Percentiles rank a stretch among this genome's conserved stretches.
phyloP scores from a whole-genome alignment of 2,113 vertebrate genomes.

The Anguilla rostrata region DNA sequence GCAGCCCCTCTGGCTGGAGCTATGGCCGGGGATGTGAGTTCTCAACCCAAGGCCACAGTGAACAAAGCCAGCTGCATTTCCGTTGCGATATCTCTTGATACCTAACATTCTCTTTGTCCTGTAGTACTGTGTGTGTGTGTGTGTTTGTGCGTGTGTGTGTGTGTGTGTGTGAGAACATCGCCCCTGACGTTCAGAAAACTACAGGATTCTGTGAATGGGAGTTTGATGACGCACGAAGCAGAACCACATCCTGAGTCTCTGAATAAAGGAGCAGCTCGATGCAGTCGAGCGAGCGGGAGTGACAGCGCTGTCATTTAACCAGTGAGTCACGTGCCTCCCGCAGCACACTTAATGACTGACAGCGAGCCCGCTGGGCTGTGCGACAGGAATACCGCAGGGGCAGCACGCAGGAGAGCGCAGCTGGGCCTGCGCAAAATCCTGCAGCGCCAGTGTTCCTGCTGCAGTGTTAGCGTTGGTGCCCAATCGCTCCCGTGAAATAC shows the following conservation, averaged over 20 bases:
- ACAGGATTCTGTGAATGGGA: background rate
- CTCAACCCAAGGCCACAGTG: background rate
- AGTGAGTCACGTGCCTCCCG: background rate
- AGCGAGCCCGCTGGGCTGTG: background rate
- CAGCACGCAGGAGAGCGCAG: background rate
- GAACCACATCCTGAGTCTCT: background rate
- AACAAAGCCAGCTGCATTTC: background rate
- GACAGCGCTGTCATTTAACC: background rate
- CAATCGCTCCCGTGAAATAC: no score
- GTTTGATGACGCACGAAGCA: background rate
- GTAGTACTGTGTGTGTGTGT: no score
- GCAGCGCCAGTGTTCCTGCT: background rate
- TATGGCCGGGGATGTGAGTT: background rate
- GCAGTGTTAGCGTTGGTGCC: no score
- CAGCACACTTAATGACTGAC: background rate
- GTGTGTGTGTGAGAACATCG: no score
- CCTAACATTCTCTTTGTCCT: no score
- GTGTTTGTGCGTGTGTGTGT: no score
- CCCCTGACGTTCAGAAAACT: background rate
- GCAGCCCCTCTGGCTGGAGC: background rate
- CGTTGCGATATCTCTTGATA: background rate
- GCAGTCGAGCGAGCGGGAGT: no score
- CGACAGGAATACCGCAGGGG: background rate
- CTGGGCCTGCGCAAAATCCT: background rate
- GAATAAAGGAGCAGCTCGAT: background rate